Evolutionary conservation across 2,888 invertebrate genomes (phyloP), one percentile per base, ranked within the genome.

Genomic region (Bembecia ichneumoniformis): DNA sequence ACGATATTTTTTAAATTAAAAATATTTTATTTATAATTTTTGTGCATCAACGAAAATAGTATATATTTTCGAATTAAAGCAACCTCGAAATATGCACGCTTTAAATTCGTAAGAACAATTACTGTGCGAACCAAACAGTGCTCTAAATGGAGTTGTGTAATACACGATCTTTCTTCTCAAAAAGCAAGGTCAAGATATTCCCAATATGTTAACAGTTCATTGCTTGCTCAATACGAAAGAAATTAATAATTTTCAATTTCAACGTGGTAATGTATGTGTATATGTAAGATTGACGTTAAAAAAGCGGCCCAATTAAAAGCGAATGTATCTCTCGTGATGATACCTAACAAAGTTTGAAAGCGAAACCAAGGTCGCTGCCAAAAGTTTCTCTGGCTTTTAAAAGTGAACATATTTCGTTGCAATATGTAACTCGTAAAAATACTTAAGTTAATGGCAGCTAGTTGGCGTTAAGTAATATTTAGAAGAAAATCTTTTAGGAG

Each of bases 311-410:
- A 44, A 16, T 44, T 40, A 13, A 15, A 17, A 15, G 11, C 44
- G 15, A 16, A 11, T 44, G 44, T 15, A 15, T 66, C 72, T 71
- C 63, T 58, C 51, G 49, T 36, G 52, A 60, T 61, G 64, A 65
- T 64, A 28, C 28, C 28, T 28, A 62, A 58, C 61, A 62, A 55
- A 58, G 64, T 62, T 75, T 64, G 81, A 83, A 83, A 83, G 82
- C 74, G 75, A 80, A 79, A 64, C 63, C 67, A 68, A 71, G 70
- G 71, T 65, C 66, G 58, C 20, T 47, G 47, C 53, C 47, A 54
- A 51, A 28, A 43, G 40, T 15, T 47, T 40, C 40, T 40, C 10
- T 44, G 17, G 50, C 49, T 52, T 54, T 50, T 51, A 51, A 51
- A 44, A 44, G 50, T 47, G 57, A 63, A 62, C 60, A 63, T 59